Base-by-base conservation (phyloP, 2,797 vertebrate genomes). In the Nannoperca obscura region DNA sequence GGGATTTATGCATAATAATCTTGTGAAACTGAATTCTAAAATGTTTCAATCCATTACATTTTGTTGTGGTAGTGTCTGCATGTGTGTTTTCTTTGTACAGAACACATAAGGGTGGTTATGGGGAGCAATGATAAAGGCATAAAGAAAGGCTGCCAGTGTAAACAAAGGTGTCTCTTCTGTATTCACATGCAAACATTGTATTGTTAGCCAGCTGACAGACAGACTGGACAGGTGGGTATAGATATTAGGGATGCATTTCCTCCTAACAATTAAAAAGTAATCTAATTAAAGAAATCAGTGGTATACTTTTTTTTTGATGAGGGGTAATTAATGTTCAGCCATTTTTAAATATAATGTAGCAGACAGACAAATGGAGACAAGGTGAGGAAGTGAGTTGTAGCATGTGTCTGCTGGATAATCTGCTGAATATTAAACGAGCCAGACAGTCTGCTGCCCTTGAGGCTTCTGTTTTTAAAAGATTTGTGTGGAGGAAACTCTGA, bases 361-460 rank as follows among this genome's bases (percentile, higher is more conserved):
- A 66, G 53, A 55, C 30, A 74, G 36, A 73, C 5, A 2, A 44
- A 47, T 49, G 10, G 5, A 52, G 47, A 66, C 71, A 62, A 20
- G 19, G 34, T 13, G 12, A 60, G 49, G 76, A 81, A 67, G 68
- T 67, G 15, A 68, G 47, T 69, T 0, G 3, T n/a, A 60, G 20
- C 20, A 46, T 30, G 38, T 66, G 38, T 58, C 42, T 57, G 69
- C 54, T 58, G 0, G 47, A 61, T 71, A 74, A 76, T 79, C 79
- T 76, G 34, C 8, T 32, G 12, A 17, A 66, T n/a, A 30, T n/a
- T 30, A 7, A 27, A 52, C 58, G 78, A 82, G 80, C n/a, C 89
- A 89, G 83, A 86, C 74, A 84, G 88, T 84, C 76, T 90, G 62
- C 68, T 84, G 54, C 76, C 84, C 80, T 49, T 10, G 7, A 72